Evolutionary conservation across 1,140 invertebrate species (phyloP).

Genomic region (Polyergus mexicanus): DNA sequence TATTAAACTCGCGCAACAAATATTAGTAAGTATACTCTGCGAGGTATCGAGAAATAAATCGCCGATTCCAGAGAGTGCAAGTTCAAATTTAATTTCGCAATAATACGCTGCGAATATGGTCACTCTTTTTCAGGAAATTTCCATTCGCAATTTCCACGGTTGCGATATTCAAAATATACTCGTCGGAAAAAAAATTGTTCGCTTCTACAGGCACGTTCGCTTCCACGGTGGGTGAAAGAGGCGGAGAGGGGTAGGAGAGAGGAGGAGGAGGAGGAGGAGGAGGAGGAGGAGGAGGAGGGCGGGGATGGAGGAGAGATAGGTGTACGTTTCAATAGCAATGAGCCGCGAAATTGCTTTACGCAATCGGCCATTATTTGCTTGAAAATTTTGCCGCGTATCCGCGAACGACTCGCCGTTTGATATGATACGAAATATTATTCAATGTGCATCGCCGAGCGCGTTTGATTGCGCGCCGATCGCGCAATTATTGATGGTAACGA

Average conservation of each 20-base stretch:
- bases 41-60: constrained; percentile 29
- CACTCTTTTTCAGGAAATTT: constrained; percentile 3
- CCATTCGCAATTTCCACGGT: constrained; percentile 25
- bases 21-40: neutral
- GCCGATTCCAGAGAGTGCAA: constrained; percentile 12
- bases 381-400: constrained; percentile 74
- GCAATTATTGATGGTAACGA: constrained; percentile 67
- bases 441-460: constrained; percentile 67
- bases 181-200: constrained; percentile 68
- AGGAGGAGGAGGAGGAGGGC: neutral
- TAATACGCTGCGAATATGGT: constrained; percentile 30
- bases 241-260: neutral
- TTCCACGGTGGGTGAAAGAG: constrained; percentile 24
- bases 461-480: constrained; percentile 73
- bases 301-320: constrained; percentile 2
- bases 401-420: constrained; percentile 68
- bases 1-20: neutral
- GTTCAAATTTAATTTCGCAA: constrained; percentile 51
- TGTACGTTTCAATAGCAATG: constrained; percentile 74
- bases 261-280: neutral
- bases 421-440: constrained; percentile 75
- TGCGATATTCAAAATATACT: constrained; percentile 62
- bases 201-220: constrained; percentile 63
- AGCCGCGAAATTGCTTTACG: constrained; percentile 80
- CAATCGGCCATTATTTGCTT: constrained; percentile 77